Evolutionary conservation across 2,113 vertebrate genomes (phyloP).

Genomic region (Scomber scombrus): DNA sequence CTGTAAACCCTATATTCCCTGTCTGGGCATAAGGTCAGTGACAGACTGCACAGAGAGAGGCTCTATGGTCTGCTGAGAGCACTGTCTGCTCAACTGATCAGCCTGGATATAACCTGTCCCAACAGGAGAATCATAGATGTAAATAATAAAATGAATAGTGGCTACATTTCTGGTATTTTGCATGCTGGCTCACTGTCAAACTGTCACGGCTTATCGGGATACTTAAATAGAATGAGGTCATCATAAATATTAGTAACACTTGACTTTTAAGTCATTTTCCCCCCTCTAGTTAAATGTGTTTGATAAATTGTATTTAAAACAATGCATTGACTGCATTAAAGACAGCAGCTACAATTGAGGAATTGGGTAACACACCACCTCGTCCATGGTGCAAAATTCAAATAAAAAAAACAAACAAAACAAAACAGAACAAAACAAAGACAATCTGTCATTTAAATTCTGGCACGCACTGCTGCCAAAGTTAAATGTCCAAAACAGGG

Average conservation of each 20-base stretch:
- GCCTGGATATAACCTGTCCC: not conserved
- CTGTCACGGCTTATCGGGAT: not conserved
- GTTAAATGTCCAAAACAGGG: not conserved
- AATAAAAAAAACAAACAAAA: no score
- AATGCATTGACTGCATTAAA: not conserved
- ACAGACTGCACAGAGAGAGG: not conserved
- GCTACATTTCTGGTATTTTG: not conserved
- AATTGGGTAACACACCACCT: conserved; percentile 2
- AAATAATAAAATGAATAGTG: conserved; percentile 1
- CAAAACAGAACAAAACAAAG: not conserved
- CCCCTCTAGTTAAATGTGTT: not conserved
- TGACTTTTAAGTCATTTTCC: no score
- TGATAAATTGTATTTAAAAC: not conserved
- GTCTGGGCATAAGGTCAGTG: conserved; percentile 58
- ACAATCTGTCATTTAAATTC: conserved; percentile 8
- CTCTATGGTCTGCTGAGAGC: not conserved
- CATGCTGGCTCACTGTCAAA: not conserved
- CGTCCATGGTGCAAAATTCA: not conserved
- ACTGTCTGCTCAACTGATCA: conserved; percentile 2
- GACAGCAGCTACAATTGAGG: not conserved
- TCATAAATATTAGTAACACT: not conserved
- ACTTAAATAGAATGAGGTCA: not conserved
- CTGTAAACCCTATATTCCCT: conserved; percentile 45
- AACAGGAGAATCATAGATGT: not conserved
- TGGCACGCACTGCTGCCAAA: not conserved